phyloP scores from a whole-genome alignment of 2,888 invertebrate species.

The Augiades crinisus region DNA sequence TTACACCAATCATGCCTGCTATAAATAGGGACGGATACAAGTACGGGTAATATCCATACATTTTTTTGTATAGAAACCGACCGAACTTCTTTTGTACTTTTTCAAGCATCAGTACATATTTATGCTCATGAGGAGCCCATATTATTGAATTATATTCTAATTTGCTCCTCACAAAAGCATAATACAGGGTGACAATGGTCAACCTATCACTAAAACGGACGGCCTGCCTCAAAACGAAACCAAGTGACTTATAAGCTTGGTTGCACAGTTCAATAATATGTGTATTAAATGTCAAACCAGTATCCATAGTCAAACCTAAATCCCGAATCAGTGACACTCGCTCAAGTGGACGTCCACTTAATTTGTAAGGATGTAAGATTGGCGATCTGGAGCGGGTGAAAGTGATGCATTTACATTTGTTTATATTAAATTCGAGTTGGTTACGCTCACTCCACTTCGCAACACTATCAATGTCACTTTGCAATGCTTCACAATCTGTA shows the following conservation, averaged over 20 bases:
- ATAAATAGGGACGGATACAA: constrained; percentile 28
- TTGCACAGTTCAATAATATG: not conserved
- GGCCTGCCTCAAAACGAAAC: not conserved
- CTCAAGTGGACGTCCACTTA: not conserved
- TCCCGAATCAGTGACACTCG: not conserved
- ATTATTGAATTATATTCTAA: not conserved
- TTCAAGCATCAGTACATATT: constrained; percentile 22
- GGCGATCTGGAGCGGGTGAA: not conserved
- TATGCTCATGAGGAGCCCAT: constrained; percentile 13
- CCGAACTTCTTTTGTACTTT: constrained; percentile 27
- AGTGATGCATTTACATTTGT: not conserved
- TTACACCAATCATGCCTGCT: constrained; percentile 26
- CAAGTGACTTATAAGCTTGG: not conserved
- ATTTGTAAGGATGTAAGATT: not conserved
- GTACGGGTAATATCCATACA: constrained; percentile 25
- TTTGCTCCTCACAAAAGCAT: not conserved
- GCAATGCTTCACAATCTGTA: constrained; percentile 1
- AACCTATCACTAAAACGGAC: not conserved
- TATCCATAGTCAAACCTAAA: not conserved
- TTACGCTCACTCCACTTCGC: not conserved
- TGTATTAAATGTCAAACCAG: not conserved
- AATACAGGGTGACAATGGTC: not conserved
- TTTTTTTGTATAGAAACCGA: constrained; percentile 1
- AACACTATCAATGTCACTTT: constrained; percentile 12
- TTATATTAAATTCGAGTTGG: not conserved